phyloP scores from a whole-genome alignment of 2,797 vertebrate species.

The Acanthopagrus latus region DNA sequence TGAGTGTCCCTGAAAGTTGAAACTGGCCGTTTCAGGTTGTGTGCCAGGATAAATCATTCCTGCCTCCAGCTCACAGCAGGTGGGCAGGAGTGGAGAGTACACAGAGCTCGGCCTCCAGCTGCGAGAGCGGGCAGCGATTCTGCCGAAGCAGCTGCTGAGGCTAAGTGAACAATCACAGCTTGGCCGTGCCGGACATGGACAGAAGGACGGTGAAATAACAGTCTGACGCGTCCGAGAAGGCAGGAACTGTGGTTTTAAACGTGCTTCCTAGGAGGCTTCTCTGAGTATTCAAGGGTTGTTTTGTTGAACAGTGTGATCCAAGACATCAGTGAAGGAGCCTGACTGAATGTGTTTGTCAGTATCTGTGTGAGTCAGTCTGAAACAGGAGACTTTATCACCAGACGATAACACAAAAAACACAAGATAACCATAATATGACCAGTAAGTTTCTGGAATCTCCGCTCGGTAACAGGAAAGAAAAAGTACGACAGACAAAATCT shows the following conservation, averaged over 20 bases:
- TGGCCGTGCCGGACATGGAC: constrained; percentile 49
- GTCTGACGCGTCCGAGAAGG: constrained; percentile 29
- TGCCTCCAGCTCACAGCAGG: constrained; percentile 61
- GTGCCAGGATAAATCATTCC: constrained; percentile 58
- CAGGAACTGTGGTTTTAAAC: constrained; percentile 26
- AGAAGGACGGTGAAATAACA: constrained; percentile 47
- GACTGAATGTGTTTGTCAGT: constrained; percentile 3
- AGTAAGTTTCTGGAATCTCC: neutral
- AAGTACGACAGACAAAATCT: neutral
- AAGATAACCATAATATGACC: too few relatives aligned
- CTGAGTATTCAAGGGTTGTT: constrained; percentile 4
- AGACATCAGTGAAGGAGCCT: constrained; percentile 4
- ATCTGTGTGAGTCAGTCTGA: constrained; percentile 2
- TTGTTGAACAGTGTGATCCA: constrained; percentile 14
- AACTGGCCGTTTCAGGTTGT: constrained; percentile 37
- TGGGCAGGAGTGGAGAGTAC: constrained; percentile 68
- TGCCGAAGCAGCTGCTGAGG: constrained; percentile 74
- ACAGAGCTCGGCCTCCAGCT: constrained; percentile 79
- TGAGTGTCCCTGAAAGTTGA: constrained; percentile 51
- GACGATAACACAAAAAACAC: neutral
- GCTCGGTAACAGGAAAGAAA: neutral
- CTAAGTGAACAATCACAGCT: constrained; percentile 79
- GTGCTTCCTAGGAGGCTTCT: constrained; percentile 16
- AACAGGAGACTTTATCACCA: constrained; percentile 1
- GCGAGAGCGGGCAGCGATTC: constrained; percentile 71